Evolutionary conservation across 2,797 vertebrate species (phyloP), one percentile per base, ranked within the genome.

Genomic region (Aplochiton taeniatus): DNA sequence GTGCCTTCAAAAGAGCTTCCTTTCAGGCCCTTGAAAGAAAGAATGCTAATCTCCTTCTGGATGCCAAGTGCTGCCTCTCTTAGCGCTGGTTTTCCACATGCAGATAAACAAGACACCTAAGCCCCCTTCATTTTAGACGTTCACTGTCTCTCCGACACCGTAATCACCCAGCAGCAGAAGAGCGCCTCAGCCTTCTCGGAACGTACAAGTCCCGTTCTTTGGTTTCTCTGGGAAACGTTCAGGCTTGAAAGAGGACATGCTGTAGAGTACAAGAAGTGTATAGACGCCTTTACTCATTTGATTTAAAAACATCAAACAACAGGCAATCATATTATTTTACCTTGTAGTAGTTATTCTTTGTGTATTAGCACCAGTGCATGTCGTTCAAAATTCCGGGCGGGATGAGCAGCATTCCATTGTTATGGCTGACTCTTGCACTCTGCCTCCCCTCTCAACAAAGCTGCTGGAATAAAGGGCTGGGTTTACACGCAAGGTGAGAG

Each of bases 21-120:
- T 65, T 61, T 69, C 55, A 60, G 61, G 72, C 69, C 73, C 66
- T 78, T 73, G 74, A 73, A 73, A 31, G 31, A 31, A 73, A 61
- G 53, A 73, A 69, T 47, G 48, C 73, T 81, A 74, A 78, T 84
- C 80, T 71, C 64, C 66, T 72, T 78, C 70, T 54, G 65, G 49
- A 64, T 74, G 66, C 71, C 58, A 42, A 49, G 54, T 66, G 9
- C 16, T 49, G 48, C 45, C 2, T 61, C 58, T 64, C 63, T 77
- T 68, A 48, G 79, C 83, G 73, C 79, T 81, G 82, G 58, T 83
- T 84, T 74, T 4, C 43, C 72, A 52, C 61, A 72, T 74, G 69
- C 75, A 56, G 80, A 88, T 89, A 84, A 89, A 87, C 73, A 61
- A n/a, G 73, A 88, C 61, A 70, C 75, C 73, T 80, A 85, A 87